These are phyloP conservation scores for Alsophila aescularia DNA, from an alignment of 2,888 invertebrate species.

Conservation along the genomic window DNA sequence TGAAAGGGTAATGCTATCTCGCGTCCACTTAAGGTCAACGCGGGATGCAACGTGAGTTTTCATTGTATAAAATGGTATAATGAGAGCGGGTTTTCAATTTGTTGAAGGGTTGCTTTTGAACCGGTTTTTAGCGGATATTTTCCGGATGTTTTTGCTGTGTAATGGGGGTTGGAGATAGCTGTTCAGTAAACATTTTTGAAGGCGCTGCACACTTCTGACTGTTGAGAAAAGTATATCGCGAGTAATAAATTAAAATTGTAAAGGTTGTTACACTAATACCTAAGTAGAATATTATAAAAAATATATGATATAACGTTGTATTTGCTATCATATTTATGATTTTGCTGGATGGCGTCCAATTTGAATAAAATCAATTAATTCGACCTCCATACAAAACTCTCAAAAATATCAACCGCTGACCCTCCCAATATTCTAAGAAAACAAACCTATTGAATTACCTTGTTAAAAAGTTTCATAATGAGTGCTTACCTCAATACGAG, in stretches of 20 bases:
- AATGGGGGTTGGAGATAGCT: constrained; percentile 13
- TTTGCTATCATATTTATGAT: too few relatives aligned
- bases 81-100: constrained; percentile 48
- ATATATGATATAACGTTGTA: too few relatives aligned
- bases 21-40: constrained; percentile 63
- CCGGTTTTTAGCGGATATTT: constrained; percentile 34
- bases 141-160: constrained; percentile 22
- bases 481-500: constrained; percentile 30
- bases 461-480: constrained; percentile 40
- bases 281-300: too few relatives aligned
- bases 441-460: constrained; percentile 39
- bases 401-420: constrained; percentile 26
- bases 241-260: too few relatives aligned
- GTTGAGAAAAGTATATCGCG: too few relatives aligned
- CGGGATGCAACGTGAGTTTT: constrained; percentile 68
- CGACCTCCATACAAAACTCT: too few relatives aligned
- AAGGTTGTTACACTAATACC: too few relatives aligned
- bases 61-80: constrained; percentile 65
- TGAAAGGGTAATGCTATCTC: constrained; percentile 47
- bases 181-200: too few relatives aligned
- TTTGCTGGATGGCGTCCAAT: too few relatives aligned
- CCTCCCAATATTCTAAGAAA: constrained; percentile 26
- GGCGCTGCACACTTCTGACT: too few relatives aligned
- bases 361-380: too few relatives aligned
- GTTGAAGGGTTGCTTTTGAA: constrained; percentile 40